These are phyloP conservation scores for Synanthedon formicaeformis DNA, from an alignment of 2,888 invertebrate species.

Conservation along the genomic window DNA sequence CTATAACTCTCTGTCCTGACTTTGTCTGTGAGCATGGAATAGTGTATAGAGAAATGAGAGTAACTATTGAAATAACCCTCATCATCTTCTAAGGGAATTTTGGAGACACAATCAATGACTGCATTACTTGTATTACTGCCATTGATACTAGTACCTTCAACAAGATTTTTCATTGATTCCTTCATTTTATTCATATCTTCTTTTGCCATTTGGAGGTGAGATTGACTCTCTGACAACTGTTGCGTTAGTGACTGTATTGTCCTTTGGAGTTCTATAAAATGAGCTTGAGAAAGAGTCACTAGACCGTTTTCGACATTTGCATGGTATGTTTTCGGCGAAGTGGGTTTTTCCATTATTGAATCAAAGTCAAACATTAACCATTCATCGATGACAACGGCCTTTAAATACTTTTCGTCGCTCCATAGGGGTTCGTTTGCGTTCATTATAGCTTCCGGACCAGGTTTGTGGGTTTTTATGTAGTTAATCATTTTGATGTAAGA, in stretches of 20 bases:
- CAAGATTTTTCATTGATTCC: constrained; percentile 67
- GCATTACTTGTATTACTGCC: constrained; percentile 18
- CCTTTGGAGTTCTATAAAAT: constrained; percentile 71
- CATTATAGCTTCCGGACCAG: constrained; percentile 68
- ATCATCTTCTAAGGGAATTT: constrained; percentile 74
- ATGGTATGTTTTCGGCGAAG: constrained; percentile 60
- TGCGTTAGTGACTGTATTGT: constrained; percentile 69
- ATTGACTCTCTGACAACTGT: constrained; percentile 72
- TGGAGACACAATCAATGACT: constrained; percentile 44
- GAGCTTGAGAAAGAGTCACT: constrained; percentile 71
- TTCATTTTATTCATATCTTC: constrained; percentile 73
- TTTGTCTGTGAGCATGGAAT: constrained; percentile 93
- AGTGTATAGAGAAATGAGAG: constrained; percentile 91
- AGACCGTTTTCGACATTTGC: constrained; percentile 73
- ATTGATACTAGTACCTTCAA: constrained; percentile 30
- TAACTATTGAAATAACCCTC: constrained; percentile 86
- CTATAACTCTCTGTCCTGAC: constrained; percentile 89
- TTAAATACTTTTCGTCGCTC: constrained; percentile 82
- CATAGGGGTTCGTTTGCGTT: constrained; percentile 70
- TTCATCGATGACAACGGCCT: constrained; percentile 81
- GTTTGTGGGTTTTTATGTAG: constrained; percentile 77
- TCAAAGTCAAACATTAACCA: constrained; percentile 86
- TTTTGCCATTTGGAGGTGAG: constrained; percentile 70
- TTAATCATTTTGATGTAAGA: constrained; percentile 85
- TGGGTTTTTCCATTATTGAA: constrained; percentile 42